Base-by-base conservation (phyloP, 2,888 invertebrate species). In the Euzophera pinguis region DNA sequence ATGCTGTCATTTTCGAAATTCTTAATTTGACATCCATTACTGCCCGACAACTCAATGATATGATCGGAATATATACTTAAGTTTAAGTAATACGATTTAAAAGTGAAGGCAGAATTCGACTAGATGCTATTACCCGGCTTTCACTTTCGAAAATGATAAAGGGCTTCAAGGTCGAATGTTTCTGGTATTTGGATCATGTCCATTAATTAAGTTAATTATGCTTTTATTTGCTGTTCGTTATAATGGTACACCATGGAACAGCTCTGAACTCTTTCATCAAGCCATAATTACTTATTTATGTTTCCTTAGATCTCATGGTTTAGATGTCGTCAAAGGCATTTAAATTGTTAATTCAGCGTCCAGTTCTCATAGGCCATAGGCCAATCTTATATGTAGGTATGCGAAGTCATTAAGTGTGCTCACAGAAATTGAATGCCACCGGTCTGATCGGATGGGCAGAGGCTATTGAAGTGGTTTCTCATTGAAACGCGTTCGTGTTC, bases 101-200 rank as follows among this genome's bases (percentile, higher is more conserved):
- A 80, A 78, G 73, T 71, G 75, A 76, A 75, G 64, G 69, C 64
- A 60, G 56, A 56, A 55, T 60, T 61, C 55, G 58, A 61, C 58
- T 56, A 62, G 59, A 43, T 53, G 61, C 71, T 62, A 72, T 71
- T 75, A 70, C 56, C 56, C 65, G 57, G 72, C 85, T 87, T 86
- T 87, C 84, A 84, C 87, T 86, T 79, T 82, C 73, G 66, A 57
- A n/a, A 65, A 63, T 73, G 73, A 79, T 76, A 80, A 83, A 84
- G 81, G 82, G 81, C 74, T 61, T 68, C 79, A 81, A 83, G 84
- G 81, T 76, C 76, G 71, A 62, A 52, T 55, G 56, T 59, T 57
- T 58, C 41, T 61, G 67, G 65, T 71, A 74, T 75, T 75, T 66
- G 59, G 67, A 65, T 61, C 64, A 69, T 53, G 61, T 51, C 49